Conservation (phyloP, 2,888 invertebrate genomes). For the Rhaphigaster nebulosa region DNA sequence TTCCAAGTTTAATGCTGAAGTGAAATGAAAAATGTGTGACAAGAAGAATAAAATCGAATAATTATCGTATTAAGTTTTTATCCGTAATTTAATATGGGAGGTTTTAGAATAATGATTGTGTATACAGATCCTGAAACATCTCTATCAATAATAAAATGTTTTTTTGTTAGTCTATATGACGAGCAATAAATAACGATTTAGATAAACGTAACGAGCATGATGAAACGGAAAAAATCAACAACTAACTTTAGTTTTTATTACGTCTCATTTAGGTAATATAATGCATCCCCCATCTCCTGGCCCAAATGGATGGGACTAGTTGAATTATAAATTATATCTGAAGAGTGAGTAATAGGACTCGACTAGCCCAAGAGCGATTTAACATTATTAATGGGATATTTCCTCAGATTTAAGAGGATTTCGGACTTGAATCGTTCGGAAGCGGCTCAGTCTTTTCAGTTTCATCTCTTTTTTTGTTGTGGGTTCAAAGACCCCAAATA, state of each 20-base stretch:
- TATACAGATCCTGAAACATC: background rate
- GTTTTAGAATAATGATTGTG: background rate
- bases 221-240: background rate
- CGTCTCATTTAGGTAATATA: background rate
- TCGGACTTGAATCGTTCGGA: background rate
- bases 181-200: background rate
- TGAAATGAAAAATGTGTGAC: too few relatives aligned
- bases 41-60: too few relatives aligned
- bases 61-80: too few relatives aligned
- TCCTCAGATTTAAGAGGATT: conserved; percentile 25
- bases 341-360: background rate
- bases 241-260: background rate
- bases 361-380: background rate
- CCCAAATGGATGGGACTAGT: background rate
- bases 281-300: background rate
- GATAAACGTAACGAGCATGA: background rate
- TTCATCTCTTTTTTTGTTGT: background rate
- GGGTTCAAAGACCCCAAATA: background rate
- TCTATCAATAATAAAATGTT: background rate
- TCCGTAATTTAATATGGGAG: too few relatives aligned
- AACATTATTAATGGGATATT: conserved; percentile 5
- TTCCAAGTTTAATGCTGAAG: too few relatives aligned
- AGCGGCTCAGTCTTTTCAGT: conserved; percentile 14
- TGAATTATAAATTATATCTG: conserved; percentile 28
- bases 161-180: background rate